Conservation (phyloP, 37 sponge, comb jelly and placozoan genomes). For the Agelas oroides region DNA sequence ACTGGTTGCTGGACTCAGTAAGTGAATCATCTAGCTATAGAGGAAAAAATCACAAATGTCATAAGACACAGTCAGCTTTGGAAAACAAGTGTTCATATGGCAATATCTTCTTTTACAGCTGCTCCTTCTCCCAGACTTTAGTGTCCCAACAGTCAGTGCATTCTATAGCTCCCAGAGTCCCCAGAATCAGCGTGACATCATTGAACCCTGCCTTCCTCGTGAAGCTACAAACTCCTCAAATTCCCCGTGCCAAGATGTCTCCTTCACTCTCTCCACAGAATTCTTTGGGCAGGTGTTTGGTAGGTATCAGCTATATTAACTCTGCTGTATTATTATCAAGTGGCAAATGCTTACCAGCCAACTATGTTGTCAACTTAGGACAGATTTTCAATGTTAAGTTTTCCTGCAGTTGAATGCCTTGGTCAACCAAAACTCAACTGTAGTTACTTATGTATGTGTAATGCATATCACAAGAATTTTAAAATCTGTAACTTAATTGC, state of each 20-base stretch:
- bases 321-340: too few relatives aligned
- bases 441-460: not conserved
- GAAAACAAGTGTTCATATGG: not conserved
- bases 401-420: too few relatives aligned
- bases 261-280: slow-evolving; percentile 69
- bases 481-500: too few relatives aligned
- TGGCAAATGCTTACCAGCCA: too few relatives aligned
- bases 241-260: not conserved
- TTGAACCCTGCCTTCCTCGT: slow-evolving; percentile 39
- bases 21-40: not conserved
- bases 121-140: slow-evolving; percentile 39
- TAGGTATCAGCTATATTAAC: too few relatives aligned
- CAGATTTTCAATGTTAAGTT: too few relatives aligned
- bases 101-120: not conserved
- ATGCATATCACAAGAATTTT: too few relatives aligned
- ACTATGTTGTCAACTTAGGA: too few relatives aligned
- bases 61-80: not conserved
- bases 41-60: not conserved
- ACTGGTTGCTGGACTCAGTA: slow-evolving; percentile 22
- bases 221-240: not conserved
- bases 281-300: slow-evolving; percentile 68
- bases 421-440: not conserved
- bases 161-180: slow-evolving; percentile 11
- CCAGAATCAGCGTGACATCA: not conserved
- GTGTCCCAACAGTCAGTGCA: slow-evolving; percentile 18